Evolutionary conservation across 2,113 vertebrate species (phyloP).

Genomic region (Eonycteris spelaea): DNA sequence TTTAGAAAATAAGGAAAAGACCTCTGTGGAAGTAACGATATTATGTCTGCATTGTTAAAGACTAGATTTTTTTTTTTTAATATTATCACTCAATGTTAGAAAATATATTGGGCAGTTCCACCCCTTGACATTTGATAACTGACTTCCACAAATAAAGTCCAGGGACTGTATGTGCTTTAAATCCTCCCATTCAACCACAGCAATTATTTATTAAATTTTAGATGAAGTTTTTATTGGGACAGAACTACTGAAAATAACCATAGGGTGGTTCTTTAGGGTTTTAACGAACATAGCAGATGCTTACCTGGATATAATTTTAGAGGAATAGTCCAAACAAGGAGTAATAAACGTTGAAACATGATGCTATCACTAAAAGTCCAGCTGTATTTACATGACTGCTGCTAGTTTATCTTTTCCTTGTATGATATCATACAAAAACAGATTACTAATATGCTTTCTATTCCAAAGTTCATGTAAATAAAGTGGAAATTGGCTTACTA

Average conservation of each 20-base stretch:
- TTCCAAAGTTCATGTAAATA: slow-evolving; percentile 45
- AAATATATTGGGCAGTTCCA: slow-evolving; percentile 28
- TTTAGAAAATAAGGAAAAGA: slow-evolving; percentile 36
- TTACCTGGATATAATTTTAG: slow-evolving; percentile 53
- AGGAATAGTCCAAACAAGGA: slow-evolving; percentile 44
- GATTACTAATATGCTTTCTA: background rate
- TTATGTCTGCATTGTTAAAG: background rate
- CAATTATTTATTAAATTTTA: slow-evolving; percentile 56
- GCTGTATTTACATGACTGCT: slow-evolving; percentile 57
- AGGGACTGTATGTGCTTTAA: background rate
- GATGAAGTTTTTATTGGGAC: slow-evolving; percentile 52
- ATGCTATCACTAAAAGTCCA: slow-evolving; percentile 49
- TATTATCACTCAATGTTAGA: background rate
- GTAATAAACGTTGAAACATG: background rate
- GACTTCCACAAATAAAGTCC: slow-evolving; percentile 22
- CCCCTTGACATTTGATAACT: slow-evolving; percentile 19
- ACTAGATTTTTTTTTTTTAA: background rate
- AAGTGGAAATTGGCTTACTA: background rate
- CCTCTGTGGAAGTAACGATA: background rate
- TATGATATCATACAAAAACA: slow-evolving; percentile 6
- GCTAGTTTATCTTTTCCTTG: slow-evolving; percentile 50
- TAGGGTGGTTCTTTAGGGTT: slow-evolving; percentile 37
- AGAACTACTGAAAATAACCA: slow-evolving; percentile 71
- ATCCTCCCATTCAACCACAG: slow-evolving; percentile 42
- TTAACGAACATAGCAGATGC: slow-evolving; percentile 58